Evolutionary conservation across 1,140 invertebrate species (phyloP), one percentile per base, ranked within the genome.

Genomic region (Caenorhabditis latens): DNA sequence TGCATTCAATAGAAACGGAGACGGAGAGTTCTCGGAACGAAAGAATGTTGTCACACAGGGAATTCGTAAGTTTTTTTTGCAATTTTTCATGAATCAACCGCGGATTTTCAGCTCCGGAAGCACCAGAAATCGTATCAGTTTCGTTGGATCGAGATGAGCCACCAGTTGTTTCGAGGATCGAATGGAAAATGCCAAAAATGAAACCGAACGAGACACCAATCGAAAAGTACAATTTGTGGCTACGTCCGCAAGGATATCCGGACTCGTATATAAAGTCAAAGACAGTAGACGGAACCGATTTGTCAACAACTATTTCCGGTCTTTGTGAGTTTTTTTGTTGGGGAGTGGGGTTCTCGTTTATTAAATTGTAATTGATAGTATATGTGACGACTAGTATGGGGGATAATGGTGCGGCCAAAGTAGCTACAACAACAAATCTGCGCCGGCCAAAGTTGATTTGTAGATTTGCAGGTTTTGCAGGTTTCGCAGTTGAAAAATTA

Each of bases 1-100:
- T 89, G 97, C 97, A 0, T 96, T 96, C 91, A 99, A 92, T 83
- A 46, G 75, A 61, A 86, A 90, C 11, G 91, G 91, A 4, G 91
- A 92, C 84, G 92, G 91, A 46, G 90, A 92, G 82, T 88, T 87
- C 57, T 86, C 91, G 19, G 82, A 84, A 11, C 32, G 87, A 1
- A 89, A 90, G 32, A 88, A 82, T 50, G 90, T 92, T 46, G 83
- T 92, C 46, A 92, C 92, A 19, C 92, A 90, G 19, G 90, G 91
- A 86, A 91, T 90, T 87, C 91, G 91, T 91, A 83, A 90, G 90
- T 90, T 79, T 19, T 48, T 43, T 84, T 55, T 65, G 16, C 6
- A 21, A 63, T 7, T 40, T 21, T 21, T 46, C 21, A 46, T 79
- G 2, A 9, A 53, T 24, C 46, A 65, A 8, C 0, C 11, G 55